Conservation (phyloP, 2,888 invertebrate genomes). For the Drosophila mulleri region DNA sequence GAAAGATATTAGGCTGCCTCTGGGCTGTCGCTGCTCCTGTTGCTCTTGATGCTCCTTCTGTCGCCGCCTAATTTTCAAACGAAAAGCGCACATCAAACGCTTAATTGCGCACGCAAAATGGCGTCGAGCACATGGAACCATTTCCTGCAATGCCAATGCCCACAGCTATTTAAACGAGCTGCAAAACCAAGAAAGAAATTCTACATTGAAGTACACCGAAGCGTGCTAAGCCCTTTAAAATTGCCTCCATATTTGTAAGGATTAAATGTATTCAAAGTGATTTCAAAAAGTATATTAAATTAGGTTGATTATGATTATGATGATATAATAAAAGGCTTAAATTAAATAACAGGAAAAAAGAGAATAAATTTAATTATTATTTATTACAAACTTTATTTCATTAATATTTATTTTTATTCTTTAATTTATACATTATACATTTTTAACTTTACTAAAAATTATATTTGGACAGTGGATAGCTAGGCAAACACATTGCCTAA, state of each 20-base stretch:
- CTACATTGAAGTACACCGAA: conserved; percentile 26
- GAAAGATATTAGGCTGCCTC: conserved; percentile 44
- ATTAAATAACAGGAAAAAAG: too few relatives aligned
- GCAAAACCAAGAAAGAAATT: neutral
- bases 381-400: too few relatives aligned
- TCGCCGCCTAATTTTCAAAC: conserved; percentile 50
- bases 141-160: conserved; percentile 43
- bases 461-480: neutral
- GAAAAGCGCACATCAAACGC: conserved; percentile 62
- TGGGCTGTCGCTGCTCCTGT: conserved; percentile 12
- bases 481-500: neutral
- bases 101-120: conserved; percentile 62
- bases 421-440: too few relatives aligned
- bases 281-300: neutral
- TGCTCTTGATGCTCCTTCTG: neutral
- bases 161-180: conserved; percentile 38
- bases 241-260: too few relatives aligned
- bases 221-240: conserved; percentile 2
- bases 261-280: neutral
- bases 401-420: too few relatives aligned
- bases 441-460: too few relatives aligned
- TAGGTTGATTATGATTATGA: too few relatives aligned
- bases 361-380: too few relatives aligned
- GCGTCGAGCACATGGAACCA: conserved; percentile 46
- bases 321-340: too few relatives aligned